Evolutionary conservation across 2,888 invertebrate genomes (phyloP).

Genomic region (Euphydryas editha): DNA sequence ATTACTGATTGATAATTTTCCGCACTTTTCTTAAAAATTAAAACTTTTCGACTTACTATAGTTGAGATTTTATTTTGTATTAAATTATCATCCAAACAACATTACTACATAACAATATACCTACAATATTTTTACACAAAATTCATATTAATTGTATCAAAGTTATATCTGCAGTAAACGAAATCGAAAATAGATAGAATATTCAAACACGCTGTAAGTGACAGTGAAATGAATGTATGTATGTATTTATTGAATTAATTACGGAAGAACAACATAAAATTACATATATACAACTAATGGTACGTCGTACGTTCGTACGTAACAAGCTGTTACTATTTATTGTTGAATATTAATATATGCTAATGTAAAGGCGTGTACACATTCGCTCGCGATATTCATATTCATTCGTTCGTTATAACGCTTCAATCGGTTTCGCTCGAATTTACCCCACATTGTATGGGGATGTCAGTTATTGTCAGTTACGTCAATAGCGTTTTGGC

Average conservation of each 20-base stretch:
- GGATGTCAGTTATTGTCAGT: slow-evolving; percentile 35
- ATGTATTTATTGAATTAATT: background rate
- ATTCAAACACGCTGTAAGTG: background rate
- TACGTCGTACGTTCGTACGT: slow-evolving; percentile 19
- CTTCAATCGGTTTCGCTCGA: slow-evolving; percentile 62
- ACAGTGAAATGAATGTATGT: background rate
- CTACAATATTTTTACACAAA: too few relatives aligned
- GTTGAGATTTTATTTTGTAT: too few relatives aligned
- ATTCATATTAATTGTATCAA: too few relatives aligned
- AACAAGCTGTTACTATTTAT: slow-evolving; percentile 43
- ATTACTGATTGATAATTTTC: too few relatives aligned
- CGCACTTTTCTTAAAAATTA: too few relatives aligned
- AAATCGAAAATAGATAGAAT: too few relatives aligned
- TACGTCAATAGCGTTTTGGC: slow-evolving; percentile 18
- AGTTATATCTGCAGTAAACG: background rate
- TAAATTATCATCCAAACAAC: too few relatives aligned
- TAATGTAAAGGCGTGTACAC: slow-evolving; percentile 65
- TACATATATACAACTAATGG: slow-evolving; percentile 9
- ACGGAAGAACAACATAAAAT: background rate
- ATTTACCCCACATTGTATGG: slow-evolving; percentile 44
- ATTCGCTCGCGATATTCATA: slow-evolving; percentile 71
- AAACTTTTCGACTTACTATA: too few relatives aligned
- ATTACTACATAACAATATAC: too few relatives aligned
- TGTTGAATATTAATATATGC: slow-evolving; percentile 62
- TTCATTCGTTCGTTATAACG: slow-evolving; percentile 81